These are phyloP conservation scores for Acholoe squamosa DNA, from an alignment of 2,888 invertebrate genomes.

Conservation along the genomic window DNA sequence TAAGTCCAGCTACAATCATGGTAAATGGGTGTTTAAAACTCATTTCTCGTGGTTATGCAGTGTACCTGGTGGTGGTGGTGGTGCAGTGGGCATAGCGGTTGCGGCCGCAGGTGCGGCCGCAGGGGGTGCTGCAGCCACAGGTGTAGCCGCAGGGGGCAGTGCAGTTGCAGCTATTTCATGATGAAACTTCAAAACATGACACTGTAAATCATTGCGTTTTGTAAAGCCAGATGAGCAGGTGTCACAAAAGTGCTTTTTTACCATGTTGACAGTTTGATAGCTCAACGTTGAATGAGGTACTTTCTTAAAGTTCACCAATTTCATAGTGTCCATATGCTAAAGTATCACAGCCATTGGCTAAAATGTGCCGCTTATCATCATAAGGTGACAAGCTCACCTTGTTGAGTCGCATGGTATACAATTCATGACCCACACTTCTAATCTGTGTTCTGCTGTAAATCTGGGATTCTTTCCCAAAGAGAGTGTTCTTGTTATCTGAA, in stretches of 20 bases:
- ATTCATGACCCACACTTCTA: neutral
- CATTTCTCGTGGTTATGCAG: no score
- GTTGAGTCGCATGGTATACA: conserved; percentile 22
- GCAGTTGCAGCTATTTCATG: no score
- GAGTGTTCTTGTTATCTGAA: neutral
- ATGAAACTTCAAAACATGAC: no score
- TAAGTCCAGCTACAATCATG: neutral
- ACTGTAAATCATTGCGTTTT: neutral
- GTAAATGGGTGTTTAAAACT: neutral
- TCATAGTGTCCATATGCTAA: no score
- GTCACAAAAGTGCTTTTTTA: neutral
- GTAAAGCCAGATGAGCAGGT: neutral
- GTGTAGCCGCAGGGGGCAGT: no score
- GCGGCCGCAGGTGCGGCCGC: no score
- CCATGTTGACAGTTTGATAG: neutral
- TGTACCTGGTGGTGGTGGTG: neutral
- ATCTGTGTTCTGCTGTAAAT: conserved; percentile 21
- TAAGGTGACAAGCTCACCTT: no score
- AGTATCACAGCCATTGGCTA: no score
- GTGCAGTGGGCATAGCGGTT: neutral
- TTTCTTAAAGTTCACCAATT: neutral
- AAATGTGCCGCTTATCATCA: conserved; percentile 29
- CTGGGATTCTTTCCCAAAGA: neutral
- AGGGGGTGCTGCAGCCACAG: no score
- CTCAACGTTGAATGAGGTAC: neutral